Evolutionary conservation across 1,140 invertebrate genomes (phyloP), one percentile per base, ranked within the genome.

Genomic region (Drosophila orosa): DNA sequence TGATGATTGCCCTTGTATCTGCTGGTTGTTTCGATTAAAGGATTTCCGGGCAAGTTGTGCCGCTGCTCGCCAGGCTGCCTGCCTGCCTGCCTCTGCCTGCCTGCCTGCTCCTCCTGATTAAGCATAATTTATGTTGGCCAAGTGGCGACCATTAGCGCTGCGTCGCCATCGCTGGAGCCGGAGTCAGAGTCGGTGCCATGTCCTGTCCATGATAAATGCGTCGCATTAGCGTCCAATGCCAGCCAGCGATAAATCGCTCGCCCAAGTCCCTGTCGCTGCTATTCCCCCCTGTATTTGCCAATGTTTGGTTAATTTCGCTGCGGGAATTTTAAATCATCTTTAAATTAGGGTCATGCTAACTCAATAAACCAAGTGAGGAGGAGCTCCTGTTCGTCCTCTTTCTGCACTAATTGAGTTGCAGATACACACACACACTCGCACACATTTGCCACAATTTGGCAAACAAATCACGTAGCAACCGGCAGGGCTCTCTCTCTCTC

Each of bases 251-350:
- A 86, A 86, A 72, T 78, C 42, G 79, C 63, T 19, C n/a, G 45
- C 1, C 12, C 29, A 19, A 48, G 27, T 29, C 45, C 29, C 52
- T 9, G n/a, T 3, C 22, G 1, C 9, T 17, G 6, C n/a, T 6
- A 29, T 37, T 19, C 24, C 50, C 40, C 29, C 13, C 48, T 57
- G 62, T 47, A 68, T 84, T 58, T 17, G 31, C 79, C 80, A 52
- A 74, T 65, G 62, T 87, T 86, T 86, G 71, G 79, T 83, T 86
- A 86, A 86, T 86, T 87, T 87, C 79, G 83, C 76, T 80, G 83
- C 83, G 83, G 83, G 83, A 83, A 86, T 87, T 87, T 87, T 76
- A 87, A 87, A 87, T 87, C 83, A 87, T 87, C 83, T 87, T 87
- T 87, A 87, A 87, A 87, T 87, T 89, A 89, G 79, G 83, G 83